Percentiles rank a stretch among this genome's conserved stretches.
Evolutionary conservation across 2,797 vertebrate genomes (phyloP).

Genomic region (Hephaestus fuliginosus): DNA sequence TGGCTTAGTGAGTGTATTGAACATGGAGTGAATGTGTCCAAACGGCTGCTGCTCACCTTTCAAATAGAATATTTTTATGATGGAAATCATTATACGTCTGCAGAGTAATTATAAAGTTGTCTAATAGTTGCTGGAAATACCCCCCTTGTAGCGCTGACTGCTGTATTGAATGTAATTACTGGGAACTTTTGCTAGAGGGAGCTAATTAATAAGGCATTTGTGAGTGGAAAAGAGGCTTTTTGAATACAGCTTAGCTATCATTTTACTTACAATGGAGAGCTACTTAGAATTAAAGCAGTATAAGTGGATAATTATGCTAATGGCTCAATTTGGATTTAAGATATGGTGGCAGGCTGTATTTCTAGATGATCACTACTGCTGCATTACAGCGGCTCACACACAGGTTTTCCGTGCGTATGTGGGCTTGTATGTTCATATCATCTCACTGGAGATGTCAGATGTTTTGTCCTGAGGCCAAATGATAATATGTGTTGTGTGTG

Average conservation of each 20-base stretch:
- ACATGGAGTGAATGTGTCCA: conserved; percentile 41
- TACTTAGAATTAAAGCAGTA: conserved; percentile 82
- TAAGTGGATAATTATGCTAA: conserved; percentile 86
- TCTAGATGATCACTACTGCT: conserved; percentile 62
- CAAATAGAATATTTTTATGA: conserved; percentile 38
- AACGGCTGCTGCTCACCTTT: conserved; percentile 29
- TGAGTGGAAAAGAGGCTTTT: conserved; percentile 80
- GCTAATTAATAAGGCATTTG: conserved; percentile 87
- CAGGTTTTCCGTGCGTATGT: conserved; percentile 61
- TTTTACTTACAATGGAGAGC: conserved; percentile 83
- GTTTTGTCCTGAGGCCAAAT: conserved; percentile 66
- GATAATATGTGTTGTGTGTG: conserved; percentile 24
- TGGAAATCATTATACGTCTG: conserved; percentile 51
- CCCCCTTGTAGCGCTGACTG: conserved; percentile 51
- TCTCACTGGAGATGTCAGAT: conserved; percentile 66
- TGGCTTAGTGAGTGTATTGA: conserved; percentile 19
- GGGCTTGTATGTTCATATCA: conserved; percentile 63
- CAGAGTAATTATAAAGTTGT: conserved; percentile 69
- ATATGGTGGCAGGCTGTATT: conserved; percentile 80
- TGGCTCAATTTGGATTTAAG: conserved; percentile 82
- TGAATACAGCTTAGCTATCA: conserved; percentile 81
- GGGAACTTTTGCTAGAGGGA: conserved; percentile 84
- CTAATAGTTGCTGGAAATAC: conserved; percentile 58
- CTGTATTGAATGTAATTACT: conserved; percentile 79
- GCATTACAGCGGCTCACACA: conserved; percentile 49